Conservation (phyloP, 2,797 vertebrate genomes). For the Ptychadena robeensis region DNA sequence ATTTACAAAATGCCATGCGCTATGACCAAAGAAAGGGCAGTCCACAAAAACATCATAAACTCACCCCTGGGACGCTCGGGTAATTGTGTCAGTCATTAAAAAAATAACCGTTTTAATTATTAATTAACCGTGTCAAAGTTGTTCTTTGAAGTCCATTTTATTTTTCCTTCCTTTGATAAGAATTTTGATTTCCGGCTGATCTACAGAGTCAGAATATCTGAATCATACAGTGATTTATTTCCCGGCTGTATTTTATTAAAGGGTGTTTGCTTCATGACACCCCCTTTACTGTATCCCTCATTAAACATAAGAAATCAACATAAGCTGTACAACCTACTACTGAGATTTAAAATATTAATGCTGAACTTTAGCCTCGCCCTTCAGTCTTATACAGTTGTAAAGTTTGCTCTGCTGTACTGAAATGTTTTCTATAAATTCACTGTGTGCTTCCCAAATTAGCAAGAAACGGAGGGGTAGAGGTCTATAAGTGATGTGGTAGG, state of each 20-base stretch:
- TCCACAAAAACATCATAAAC: slow-evolving; percentile 80
- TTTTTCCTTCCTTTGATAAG: slow-evolving; percentile 80
- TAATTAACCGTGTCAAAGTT: slow-evolving; percentile 91
- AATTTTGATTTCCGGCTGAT: slow-evolving; percentile 78
- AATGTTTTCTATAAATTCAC: too few relatives aligned
- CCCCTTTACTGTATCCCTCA: neutral
- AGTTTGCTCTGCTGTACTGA: too few relatives aligned
- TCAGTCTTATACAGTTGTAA: too few relatives aligned
- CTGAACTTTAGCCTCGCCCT: too few relatives aligned
- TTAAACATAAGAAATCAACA: too few relatives aligned
- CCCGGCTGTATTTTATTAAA: neutral
- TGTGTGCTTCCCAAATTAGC: too few relatives aligned
- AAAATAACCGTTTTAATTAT: slow-evolving; percentile 88
- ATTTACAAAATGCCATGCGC: slow-evolving; percentile 82
- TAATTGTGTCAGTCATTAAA: slow-evolving; percentile 94
- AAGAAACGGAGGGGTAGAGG: too few relatives aligned
- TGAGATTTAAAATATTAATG: too few relatives aligned
- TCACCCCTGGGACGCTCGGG: slow-evolving; percentile 82
- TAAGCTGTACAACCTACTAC: too few relatives aligned
- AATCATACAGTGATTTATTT: neutral
- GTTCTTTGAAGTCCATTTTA: slow-evolving; percentile 90
- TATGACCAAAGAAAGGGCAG: slow-evolving; percentile 80
- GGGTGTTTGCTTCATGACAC: neutral
- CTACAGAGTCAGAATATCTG: slow-evolving; percentile 70
- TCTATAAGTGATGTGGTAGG: too few relatives aligned